Percentiles rank a stretch among this genome's conserved stretches.
Evolutionary conservation across 1,140 invertebrate genomes (phyloP).

Genomic region (Heliconius congener): DNA sequence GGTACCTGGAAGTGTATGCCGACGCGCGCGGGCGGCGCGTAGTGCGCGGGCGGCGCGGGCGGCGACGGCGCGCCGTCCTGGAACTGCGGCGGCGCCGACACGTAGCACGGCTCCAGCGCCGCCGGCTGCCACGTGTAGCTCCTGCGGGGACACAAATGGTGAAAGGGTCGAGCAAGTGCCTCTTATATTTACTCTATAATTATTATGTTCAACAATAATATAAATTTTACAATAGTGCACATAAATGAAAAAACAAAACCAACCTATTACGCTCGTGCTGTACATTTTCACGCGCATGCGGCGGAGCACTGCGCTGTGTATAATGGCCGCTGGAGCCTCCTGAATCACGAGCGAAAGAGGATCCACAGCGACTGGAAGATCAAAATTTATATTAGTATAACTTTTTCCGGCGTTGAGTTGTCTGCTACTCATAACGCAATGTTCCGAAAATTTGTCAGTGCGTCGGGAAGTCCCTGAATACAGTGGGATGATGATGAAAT

Average conservation of each 20-base stretch:
- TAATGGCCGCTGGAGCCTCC: conserved; percentile 90
- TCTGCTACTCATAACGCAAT: too few species aligned
- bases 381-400: neutral
- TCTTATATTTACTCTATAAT: too few species aligned
- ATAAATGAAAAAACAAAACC: neutral
- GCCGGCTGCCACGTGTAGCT: conserved; percentile 51
- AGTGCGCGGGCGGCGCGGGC: conserved; percentile 40
- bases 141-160: conserved; percentile 30
- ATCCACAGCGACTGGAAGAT: conserved; percentile 76
- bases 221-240: neutral
- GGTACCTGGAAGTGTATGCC: conserved; percentile 75
- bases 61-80: conserved; percentile 73
- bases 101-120: conserved; percentile 57
- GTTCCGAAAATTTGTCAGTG: too few species aligned
- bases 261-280: conserved; percentile 49
- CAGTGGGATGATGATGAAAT: too few species aligned
- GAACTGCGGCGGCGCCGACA: conserved; percentile 78
- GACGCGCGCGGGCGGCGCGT: conserved; percentile 50
- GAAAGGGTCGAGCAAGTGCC: too few species aligned
- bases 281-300: conserved; percentile 83
- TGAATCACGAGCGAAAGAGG: conserved; percentile 85
- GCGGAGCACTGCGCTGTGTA: conserved; percentile 88
- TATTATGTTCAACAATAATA: neutral
- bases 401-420: too few species aligned
- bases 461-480: too few species aligned